phyloP scores from a whole-genome alignment of 1,140 invertebrate genomes.

The Laodelphax striatellus region DNA sequence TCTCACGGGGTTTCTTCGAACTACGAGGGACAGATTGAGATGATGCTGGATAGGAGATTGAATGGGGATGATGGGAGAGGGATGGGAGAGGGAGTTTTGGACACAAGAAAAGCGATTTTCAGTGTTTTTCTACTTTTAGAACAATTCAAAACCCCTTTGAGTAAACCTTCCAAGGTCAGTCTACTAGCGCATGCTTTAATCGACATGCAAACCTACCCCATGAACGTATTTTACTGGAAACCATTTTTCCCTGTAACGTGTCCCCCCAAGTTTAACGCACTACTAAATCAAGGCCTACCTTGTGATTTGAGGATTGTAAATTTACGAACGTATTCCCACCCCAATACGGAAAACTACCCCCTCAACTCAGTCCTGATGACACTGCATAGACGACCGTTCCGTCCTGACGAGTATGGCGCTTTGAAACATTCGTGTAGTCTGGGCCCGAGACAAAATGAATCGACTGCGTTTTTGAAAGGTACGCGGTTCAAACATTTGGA shows the following conservation, averaged over 20 bases:
- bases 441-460: no score
- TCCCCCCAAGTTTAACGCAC: neutral
- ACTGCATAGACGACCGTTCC: neutral
- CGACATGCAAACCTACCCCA: neutral
- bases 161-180: neutral
- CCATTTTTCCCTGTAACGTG: neutral
- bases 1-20: conserved; percentile 11
- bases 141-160: neutral
- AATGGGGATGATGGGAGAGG: conserved; percentile 3
- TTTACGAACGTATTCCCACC: neutral
- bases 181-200: neutral
- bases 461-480: no score
- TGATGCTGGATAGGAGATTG: conserved; percentile 13
- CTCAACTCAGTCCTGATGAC: neutral
- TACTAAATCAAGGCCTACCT: neutral
- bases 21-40: conserved; percentile 1
- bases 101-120: conserved; percentile 1
- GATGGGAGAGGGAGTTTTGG: conserved; percentile 7
- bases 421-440: no score
- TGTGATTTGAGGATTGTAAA: neutral
- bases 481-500: no score
- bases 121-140: neutral
- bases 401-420: no score
- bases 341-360: neutral
- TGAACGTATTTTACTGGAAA: neutral